Conservation (phyloP, 30 jellyfish, hydroid and myxozoan species). For the Aurelia sp. region DNA sequence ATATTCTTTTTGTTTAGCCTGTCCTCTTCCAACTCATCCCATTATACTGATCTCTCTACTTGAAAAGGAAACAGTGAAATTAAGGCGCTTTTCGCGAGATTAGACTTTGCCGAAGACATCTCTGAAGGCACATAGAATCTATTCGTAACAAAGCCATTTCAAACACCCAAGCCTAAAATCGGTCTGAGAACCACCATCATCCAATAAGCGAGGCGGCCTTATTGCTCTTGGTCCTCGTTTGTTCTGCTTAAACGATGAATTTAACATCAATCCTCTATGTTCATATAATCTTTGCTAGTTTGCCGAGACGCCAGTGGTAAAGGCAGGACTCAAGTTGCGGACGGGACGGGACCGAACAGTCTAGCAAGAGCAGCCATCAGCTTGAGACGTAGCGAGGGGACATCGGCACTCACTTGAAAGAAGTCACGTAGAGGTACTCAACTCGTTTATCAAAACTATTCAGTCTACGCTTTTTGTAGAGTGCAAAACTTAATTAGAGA, state of each 20-base stretch:
- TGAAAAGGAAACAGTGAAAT: constrained; percentile 72
- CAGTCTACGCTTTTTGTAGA: too few species aligned
- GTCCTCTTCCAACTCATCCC: constrained; percentile 67
- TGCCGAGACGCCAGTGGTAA: constrained; percentile 57
- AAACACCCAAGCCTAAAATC: constrained; percentile 77
- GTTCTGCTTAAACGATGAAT: constrained; percentile 72
- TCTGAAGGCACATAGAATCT: constrained; percentile 55
- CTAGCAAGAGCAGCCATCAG: too few species aligned
- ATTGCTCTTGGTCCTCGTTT: constrained; percentile 69
- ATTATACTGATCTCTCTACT: constrained; percentile 70
- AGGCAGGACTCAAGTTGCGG: not conserved
- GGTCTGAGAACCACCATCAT: constrained; percentile 69
- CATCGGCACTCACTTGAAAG: too few species aligned
- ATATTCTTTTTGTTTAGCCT: constrained; percentile 43
- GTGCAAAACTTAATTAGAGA: too few species aligned
- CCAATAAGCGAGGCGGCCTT: constrained; percentile 85
- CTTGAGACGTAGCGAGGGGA: too few species aligned
- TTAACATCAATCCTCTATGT: constrained; percentile 63
- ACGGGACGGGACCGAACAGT: too few species aligned
- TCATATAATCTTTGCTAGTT: constrained; percentile 59
- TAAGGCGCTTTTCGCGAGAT: constrained; percentile 60
- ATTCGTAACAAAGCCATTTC: constrained; percentile 74
- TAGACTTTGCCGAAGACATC: constrained; percentile 83
- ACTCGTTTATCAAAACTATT: too few species aligned
- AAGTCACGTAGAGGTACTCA: too few species aligned